Conservation (phyloP, 1,140 invertebrate species). For the Polypedilum pembai region DNA sequence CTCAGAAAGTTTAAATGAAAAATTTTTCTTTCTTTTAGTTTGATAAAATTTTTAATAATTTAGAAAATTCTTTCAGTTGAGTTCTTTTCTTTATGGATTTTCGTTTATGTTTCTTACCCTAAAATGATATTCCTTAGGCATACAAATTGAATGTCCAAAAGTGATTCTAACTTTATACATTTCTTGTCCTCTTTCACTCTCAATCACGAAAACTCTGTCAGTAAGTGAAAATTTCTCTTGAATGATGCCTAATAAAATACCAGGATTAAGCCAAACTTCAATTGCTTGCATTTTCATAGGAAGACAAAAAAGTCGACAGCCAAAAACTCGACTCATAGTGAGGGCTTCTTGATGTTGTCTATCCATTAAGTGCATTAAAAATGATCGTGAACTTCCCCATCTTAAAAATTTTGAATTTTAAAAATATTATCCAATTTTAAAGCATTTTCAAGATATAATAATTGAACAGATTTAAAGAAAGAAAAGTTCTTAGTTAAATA, state of each 20-base stretch:
- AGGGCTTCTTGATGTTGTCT: conserved; percentile 56
- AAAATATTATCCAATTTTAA: too few relatives aligned
- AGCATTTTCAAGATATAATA: too few relatives aligned
- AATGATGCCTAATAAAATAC: conserved; percentile 45
- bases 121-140: conserved; percentile 45
- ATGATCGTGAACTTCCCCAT: conserved; percentile 52
- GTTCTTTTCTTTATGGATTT: too few relatives aligned
- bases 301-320: conserved; percentile 41
- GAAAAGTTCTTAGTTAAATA: too few relatives aligned
- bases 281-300: conserved; percentile 36
- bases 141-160: conserved; percentile 36
- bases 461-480: too few relatives aligned
- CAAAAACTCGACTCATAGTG: conserved; percentile 49
- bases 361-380: conserved; percentile 54
- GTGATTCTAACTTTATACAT: conserved; percentile 43
- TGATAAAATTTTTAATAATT: neutral
- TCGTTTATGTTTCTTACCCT: conserved; percentile 38
- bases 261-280: conserved; percentile 47
- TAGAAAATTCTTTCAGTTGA: too few relatives aligned
- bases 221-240: conserved; percentile 44
- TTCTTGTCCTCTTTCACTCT: conserved; percentile 41
- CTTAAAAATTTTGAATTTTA: too few relatives aligned
- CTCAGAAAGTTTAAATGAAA: too few relatives aligned
- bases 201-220: conserved; percentile 43
- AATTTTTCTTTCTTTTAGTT: too few relatives aligned